Percentiles rank a stretch among this genome's conserved stretches.
Conservation (phyloP, 2,113 vertebrate species). For the Solenodon paradoxus region DNA sequence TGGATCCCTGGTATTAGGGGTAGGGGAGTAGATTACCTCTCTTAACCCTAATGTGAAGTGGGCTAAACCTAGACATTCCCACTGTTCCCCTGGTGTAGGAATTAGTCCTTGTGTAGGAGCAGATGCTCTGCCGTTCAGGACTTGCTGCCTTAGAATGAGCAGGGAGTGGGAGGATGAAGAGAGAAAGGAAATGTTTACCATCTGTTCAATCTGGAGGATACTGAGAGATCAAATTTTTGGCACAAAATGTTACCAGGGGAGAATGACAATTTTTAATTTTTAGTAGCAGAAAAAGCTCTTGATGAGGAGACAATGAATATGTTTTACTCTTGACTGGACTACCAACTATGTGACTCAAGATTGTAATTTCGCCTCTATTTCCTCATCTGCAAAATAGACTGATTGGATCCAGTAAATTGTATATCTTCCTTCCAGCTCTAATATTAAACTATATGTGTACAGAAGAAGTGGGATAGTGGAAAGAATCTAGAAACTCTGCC, state of each 20-base stretch:
- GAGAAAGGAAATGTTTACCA: conserved; percentile 64
- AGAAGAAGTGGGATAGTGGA: not conserved
- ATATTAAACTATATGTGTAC: not conserved
- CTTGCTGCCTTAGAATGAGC: conserved; percentile 58
- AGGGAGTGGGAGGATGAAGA: conserved; percentile 45
- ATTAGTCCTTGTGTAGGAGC: not conserved
- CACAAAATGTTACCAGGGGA: conserved; percentile 48
- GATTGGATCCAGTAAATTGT: not conserved
- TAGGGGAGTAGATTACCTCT: not conserved
- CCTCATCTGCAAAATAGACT: not conserved
- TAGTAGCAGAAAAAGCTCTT: not conserved
- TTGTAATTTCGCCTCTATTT: not conserved
- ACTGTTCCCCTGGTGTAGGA: not conserved
- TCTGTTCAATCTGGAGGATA: conserved; percentile 65
- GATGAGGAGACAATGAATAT: not conserved
- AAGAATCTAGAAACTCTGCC: not conserved
- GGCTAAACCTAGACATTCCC: not conserved
- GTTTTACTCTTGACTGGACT: not conserved
- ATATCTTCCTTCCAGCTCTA: not conserved
- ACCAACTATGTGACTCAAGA: not conserved
- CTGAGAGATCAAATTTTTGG: conserved; percentile 59
- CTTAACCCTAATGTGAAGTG: not conserved
- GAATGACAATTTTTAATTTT: conserved; percentile 39
- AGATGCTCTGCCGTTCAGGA: not conserved
- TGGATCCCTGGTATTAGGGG: not conserved